phyloP scores from a whole-genome alignment of 2,888 invertebrate species.

The Torymus aiolomorphi region DNA sequence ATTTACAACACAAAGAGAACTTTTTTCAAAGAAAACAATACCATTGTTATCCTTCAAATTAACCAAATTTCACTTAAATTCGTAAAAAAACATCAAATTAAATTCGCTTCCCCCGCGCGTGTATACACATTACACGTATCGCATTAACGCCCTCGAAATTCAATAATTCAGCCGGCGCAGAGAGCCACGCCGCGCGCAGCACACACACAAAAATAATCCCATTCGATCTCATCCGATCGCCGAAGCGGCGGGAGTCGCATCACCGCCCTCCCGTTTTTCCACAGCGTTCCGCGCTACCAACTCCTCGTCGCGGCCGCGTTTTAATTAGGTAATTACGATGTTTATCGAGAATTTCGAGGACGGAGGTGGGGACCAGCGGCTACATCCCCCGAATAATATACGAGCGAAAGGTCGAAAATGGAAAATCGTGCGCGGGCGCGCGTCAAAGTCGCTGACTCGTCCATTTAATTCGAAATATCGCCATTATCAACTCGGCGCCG shows the following conservation, averaged over 20 bases:
- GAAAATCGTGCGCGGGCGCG: conserved; percentile 37
- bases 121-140: neutral
- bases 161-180: neutral
- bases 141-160: neutral
- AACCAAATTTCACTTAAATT: no score
- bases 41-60: no score
- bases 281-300: neutral
- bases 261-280: no score
- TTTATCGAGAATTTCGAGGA: conserved; percentile 34
- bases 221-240: neutral
- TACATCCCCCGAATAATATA: neutral
- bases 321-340: conserved; percentile 50
- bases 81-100: no score
- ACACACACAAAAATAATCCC: no score
- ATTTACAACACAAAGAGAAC: no score
- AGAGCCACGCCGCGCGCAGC: no score
- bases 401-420: conserved; percentile 20
- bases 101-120: neutral
- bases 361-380: neutral
- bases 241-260: neutral
- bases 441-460: conserved; percentile 47
- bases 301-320: neutral
- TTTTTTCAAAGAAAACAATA: no score
- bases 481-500: conserved; percentile 13
- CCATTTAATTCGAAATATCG: conserved; percentile 49